Percentiles rank a stretch among this genome's conserved stretches.
Conservation (phyloP, 2,797 vertebrate genomes). For the Notolepis coatsorum region DNA sequence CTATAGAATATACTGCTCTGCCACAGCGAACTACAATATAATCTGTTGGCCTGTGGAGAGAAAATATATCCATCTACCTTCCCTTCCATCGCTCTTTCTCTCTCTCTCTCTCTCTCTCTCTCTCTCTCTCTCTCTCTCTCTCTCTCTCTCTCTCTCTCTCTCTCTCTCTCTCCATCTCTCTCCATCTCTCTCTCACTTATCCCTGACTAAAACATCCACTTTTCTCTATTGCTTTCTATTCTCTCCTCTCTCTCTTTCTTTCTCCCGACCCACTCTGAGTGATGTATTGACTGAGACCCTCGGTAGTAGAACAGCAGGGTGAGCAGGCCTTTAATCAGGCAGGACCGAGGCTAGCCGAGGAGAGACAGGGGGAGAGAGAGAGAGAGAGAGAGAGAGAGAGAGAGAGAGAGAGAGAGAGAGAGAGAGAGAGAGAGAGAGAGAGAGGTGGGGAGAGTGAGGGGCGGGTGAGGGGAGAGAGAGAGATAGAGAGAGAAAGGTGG, state of each 20-base stretch:
- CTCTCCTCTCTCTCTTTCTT: not conserved
- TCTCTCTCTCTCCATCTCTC: not conserved
- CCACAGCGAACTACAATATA: too few species aligned
- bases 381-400: too few species aligned
- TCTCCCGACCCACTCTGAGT: not conserved
- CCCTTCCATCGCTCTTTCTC: not conserved
- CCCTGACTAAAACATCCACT: too few species aligned
- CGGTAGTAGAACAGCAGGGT: slow-evolving; percentile 35
- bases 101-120: too few species aligned
- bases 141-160: slow-evolving; percentile 15
- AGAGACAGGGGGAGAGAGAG: too few species aligned
- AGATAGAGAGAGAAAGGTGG: not conserved
- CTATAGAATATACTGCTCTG: too few species aligned
- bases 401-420: not conserved
- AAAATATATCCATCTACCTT: not conserved
- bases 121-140: slow-evolving; percentile 5
- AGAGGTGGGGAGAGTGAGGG: too few species aligned
- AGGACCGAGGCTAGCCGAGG: slow-evolving; percentile 41
- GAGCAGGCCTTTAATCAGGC: slow-evolving; percentile 65
- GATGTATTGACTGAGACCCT: slow-evolving; percentile 54
- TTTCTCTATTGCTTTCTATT: too few species aligned
- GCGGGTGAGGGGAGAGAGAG: too few species aligned
- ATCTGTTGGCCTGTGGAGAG: too few species aligned
- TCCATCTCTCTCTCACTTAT: slow-evolving; percentile 5
- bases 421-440: slow-evolving; percentile 18